A percentile compares a stretch with the other conserved stretches of the same genome.
Conservation (phyloP, 1,140 invertebrate genomes). For the Penaeus indicus region DNA sequence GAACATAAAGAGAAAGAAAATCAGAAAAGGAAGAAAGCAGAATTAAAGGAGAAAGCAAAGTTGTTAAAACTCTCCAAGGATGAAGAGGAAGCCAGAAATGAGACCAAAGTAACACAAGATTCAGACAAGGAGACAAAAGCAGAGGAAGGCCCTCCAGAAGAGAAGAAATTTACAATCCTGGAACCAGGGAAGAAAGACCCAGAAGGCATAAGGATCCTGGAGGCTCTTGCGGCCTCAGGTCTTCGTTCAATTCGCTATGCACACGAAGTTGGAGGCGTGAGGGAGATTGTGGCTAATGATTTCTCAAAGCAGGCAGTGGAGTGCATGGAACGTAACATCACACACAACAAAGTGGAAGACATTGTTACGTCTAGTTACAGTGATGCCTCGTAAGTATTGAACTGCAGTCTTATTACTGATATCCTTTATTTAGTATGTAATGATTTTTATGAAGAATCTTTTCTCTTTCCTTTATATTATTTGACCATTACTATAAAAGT, state of each 20-base stretch:
- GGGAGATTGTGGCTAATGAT: conserved; percentile 93
- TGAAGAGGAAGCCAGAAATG: neutral
- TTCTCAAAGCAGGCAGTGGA: conserved; percentile 88
- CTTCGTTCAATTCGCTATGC: conserved; percentile 96
- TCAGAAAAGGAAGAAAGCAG: conserved; percentile 28
- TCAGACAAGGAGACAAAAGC: neutral
- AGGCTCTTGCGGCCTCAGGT: conserved; percentile 96
- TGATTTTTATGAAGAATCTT: conserved; percentile 44
- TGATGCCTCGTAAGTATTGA: conserved; percentile 83
- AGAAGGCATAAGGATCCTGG: conserved; percentile 82
- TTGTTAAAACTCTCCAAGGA: neutral
- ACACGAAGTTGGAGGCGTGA: conserved; percentile 88
- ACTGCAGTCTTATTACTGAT: conserved; percentile 49
- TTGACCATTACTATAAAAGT: neutral
- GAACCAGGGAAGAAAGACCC: conserved; percentile 67
- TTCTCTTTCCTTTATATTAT: neutral
- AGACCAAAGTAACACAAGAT: neutral
- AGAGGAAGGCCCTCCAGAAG: conserved; percentile 37
- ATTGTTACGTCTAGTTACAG: conserved; percentile 81
- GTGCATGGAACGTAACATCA: conserved; percentile 86
- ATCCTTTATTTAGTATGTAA: conserved; percentile 48
- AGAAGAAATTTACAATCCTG: neutral
- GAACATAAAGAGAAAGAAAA: conserved; percentile 68
- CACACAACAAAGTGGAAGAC: conserved; percentile 82
- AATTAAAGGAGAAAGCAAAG: conserved; percentile 18